Conservation (phyloP, 2,797 vertebrate species). For the Sebastes oblongus region DNA sequence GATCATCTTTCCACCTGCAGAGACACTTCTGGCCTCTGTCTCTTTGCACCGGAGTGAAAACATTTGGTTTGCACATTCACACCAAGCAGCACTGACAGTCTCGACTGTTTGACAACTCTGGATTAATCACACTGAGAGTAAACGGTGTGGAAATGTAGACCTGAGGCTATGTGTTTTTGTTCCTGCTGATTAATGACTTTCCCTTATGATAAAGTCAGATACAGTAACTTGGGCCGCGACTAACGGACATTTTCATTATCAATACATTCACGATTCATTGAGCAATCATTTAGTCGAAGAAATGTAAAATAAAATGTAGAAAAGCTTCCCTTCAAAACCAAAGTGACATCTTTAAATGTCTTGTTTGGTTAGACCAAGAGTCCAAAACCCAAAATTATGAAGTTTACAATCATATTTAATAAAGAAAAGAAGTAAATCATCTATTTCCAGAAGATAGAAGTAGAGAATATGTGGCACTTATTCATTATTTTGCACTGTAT, state of each 20-base stretch:
- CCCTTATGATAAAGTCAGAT: neutral
- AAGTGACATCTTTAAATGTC: neutral
- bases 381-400: neutral
- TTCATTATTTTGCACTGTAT: neutral
- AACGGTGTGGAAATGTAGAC: constrained; percentile 13
- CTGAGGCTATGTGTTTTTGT: neutral
- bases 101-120: constrained; percentile 34
- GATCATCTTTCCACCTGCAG: constrained; percentile 25
- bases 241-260: neutral
- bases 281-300: neutral
- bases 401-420: neutral
- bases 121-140: constrained; percentile 8
- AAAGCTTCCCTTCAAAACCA: neutral
- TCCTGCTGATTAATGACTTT: neutral
- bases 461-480: neutral
- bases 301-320: accelerated
- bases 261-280: neutral
- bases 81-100: constrained; percentile 12
- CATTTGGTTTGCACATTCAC: constrained; percentile 52
- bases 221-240: neutral
- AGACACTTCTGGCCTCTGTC: constrained; percentile 28
- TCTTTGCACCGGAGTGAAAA: constrained; percentile 52
- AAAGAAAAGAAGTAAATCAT: neutral
- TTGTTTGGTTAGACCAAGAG: neutral
- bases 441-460: neutral